Evolutionary conservation across 2,113 vertebrate species (phyloP), one percentile per base, ranked within the genome.

Genomic region (Cyanoramphus novaezelandiae): DNA sequence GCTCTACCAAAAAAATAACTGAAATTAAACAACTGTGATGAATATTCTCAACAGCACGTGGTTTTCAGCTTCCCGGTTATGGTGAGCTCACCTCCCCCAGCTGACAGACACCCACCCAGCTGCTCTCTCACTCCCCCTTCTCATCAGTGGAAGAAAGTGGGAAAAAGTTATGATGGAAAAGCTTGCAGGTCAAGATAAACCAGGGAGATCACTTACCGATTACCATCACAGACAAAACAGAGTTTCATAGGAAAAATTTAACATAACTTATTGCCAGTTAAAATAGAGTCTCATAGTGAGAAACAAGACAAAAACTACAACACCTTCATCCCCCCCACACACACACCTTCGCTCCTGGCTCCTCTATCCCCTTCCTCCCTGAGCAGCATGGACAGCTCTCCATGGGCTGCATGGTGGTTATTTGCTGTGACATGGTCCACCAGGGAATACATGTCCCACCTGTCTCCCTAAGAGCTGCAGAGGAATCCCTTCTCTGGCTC

Each of bases 371-470:
- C 27, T 29, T 20, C 37, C 31, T 53, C 20, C 21, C 28, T 4
- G 4, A 41, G n/a, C 0, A 77, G 28, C 3, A 1, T 1, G 0
- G 24, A 60, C 14, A 41, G 43, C 23, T 55, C 59, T 20, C 68
- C 33, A 46, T 0, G 1, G 46, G 23, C 25, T 75, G n/a, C 52
- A 63, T 0, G 1, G 12, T 7, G 31, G 23, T 1, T 5, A 55
- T n/a, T 31, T 65, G 4, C 28, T 76, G 35, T 46, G 19, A 12
- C 17, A 6, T 4, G 2, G 19, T 59, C 9, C 18, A 29, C 33
- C 49, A 33, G 6, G 17, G 17, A 78, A 24, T 4, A 33, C 6
- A 12, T 41, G 7, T 2, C 9, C 13, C 15, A 7, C 4, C 5
- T 0, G 10, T 44, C 24, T 3, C 47, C 29, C 28, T 3, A 29